Base-by-base conservation (phyloP, 2,797 vertebrate species). In the Tokudaia tokunoshimensis region DNA sequence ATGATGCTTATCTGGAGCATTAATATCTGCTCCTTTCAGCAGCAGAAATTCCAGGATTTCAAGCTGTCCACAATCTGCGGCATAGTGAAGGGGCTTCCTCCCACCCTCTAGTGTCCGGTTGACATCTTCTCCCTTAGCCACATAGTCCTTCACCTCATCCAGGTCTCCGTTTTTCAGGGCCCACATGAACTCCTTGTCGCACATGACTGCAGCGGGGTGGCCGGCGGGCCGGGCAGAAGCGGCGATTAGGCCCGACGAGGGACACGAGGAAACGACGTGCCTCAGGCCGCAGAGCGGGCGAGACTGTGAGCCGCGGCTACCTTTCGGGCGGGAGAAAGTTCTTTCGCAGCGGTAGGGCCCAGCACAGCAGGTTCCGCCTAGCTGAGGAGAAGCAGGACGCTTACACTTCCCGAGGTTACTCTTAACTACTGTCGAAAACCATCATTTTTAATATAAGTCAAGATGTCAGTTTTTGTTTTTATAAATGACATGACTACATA, bases 11-110 rank as follows among this genome's bases (percentile, higher is more conserved):
- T 99, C 99, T 95, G 98, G 97, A 98, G 99, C 99, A 86, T 99
- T 99, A 97, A 99, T 98, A 95, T 99, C 99, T 72, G 99, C 99
- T 98, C 99, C 99, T 98, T 99, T 99, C 96, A 99, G 99, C 93
- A 99, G 98, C 87, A 99, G 99, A 96, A 99, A 99, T 95, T 99
- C 99, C 98, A 99, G 93, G 92, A 99, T 99, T 61, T 99, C 99
- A 67, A 97, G 96, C 47, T 99, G 99, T 89, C 99, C 99, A 78
- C 99, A 99, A 98, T 99, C 99, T 59, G 99, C 99, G 94, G 99
- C 99, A 63, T 99, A 99, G 98, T 99, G 99, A 97, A 99, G 99
- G 94, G 99, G 99, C 97, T 99, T 99, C 96, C 99, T 99, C 65
- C 99, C 99, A 44, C 99, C 98, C 81, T 99, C 98, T 95, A 99